Conservation (phyloP, 1,140 invertebrate species). For the Sycophaga agraensis region DNA sequence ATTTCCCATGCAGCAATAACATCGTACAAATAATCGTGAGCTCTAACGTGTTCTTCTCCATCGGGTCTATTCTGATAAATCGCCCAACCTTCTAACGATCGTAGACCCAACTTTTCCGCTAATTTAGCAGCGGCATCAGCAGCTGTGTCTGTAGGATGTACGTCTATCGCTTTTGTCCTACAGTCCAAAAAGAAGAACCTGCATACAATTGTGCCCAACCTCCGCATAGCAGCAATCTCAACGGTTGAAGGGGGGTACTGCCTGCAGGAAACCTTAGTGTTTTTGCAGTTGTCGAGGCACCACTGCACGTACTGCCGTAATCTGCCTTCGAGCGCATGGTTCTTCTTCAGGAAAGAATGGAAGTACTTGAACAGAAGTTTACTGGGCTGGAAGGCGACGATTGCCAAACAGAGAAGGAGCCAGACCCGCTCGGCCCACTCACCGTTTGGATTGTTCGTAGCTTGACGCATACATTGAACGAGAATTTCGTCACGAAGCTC, state of each 20-base stretch:
- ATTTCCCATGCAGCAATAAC: constrained; percentile 92
- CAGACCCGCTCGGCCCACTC: constrained; percentile 83
- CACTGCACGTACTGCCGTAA: constrained; percentile 87
- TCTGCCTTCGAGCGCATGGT: constrained; percentile 69
- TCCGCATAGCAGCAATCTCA: constrained; percentile 91
- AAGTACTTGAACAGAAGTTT: constrained; percentile 80
- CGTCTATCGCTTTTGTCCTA: constrained; percentile 91
- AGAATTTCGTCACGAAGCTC: constrained; percentile 87
- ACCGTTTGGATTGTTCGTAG: constrained; percentile 80
- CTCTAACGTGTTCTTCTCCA: constrained; percentile 87
- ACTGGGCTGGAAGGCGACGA: constrained; percentile 90
- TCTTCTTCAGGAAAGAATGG: constrained; percentile 76
- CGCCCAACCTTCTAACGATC: constrained; percentile 88
- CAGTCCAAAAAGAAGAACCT: constrained; percentile 95
- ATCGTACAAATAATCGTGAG: constrained; percentile 91
- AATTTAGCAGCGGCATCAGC: constrained; percentile 85
- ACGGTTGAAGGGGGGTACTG: constrained; percentile 87
- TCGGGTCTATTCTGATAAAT: constrained; percentile 85
- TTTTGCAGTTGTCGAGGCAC: constrained; percentile 90
- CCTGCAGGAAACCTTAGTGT: constrained; percentile 78
- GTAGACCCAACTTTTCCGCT: constrained; percentile 84
- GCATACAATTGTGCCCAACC: constrained; percentile 89
- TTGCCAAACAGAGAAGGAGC: constrained; percentile 84
- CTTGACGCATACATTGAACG: constrained; percentile 81
- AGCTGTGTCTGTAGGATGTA: constrained; percentile 92